Evolutionary conservation across 2,888 invertebrate species (phyloP), one percentile per base, ranked within the genome.

Genomic region (Teinopalpus imperialis): DNA sequence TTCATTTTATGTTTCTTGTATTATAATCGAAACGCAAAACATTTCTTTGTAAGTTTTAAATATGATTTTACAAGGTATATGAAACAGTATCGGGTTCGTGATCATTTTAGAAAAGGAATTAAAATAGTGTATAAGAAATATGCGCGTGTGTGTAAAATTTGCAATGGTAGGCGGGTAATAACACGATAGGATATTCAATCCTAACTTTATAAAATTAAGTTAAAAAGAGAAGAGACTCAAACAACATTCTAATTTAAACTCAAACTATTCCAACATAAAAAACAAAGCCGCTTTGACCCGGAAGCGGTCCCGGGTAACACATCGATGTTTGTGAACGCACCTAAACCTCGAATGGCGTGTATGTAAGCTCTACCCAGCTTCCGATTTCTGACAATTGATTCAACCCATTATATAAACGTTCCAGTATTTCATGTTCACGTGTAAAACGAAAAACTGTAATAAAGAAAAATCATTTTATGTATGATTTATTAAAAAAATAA

Each of bases 311-410:
- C 29, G 23, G 10, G 14, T 14, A 43, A 34, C 10, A 35, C 35
- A 39, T 45, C 39, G 14, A 34, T 21, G 46, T 35, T 41, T 46
- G 35, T 39, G 27, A 41, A 46, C 46, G 41, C 35, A 41, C 46
- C 46, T 30, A 35, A 34, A 23, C 12, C 20, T 20, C 10, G 39
- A 40, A 27, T 32, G 37, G 32, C 20, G 12, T 8, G 14, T 10
- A 46, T 40, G 30, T 34, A 10, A 10, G 12, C 20, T 34, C 9
- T 10, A 10, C 2, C 12, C 8, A 9, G 10, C 2, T 6, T 41
- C 35, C 12, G 7, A 24, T 46, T 34, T 8, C 27, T 46, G 40
- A 29, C 40, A 21, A 5, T n/a, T 23, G 29, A 40, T 35, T 46
- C 29, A 5, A 45, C 9, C 21, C 10, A 21, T 7, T 14, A 35